Base-by-base conservation (phyloP, 2,113 vertebrate species). In the Coptodon rendalli region DNA sequence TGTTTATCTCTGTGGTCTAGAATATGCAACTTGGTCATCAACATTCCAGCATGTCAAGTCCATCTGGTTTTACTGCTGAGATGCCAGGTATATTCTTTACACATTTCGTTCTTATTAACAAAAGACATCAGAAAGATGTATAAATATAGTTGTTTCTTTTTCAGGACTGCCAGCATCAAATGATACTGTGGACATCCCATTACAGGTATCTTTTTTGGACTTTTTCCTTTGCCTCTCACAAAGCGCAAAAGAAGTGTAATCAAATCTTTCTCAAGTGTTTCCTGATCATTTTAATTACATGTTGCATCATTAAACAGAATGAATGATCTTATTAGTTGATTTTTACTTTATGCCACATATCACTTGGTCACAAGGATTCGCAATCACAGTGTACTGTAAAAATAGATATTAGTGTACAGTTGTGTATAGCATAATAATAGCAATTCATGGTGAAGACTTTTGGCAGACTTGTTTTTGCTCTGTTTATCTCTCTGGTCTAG, bases 401-500 rank as follows among this genome's bases (percentile, higher is more conserved):
- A n/a, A 2, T n/a, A 9, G 17, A 17, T n/a, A 53, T 53, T n/a
- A n/a, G 4, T 9, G 7, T 52, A 52, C 17, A n/a, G 19, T 7
- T 52, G 7, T 52, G 17, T 29, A 45, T 6, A 14, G 5, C 43
- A 6, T 45, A 6, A 45, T 45, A 45, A 45, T 45, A 45, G 43
- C 43, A 45, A 14, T 2, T 45, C 6, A 45, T 45, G 43, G 13
- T 45, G 2, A 45, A 45, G 43, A 14, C 43, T 61, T 68, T 3
- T 27, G 24, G 52, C 10, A 22, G 10, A 2, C 82, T 87, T 6
- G 43, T 45, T 45, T 59, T 3, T 59, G 27, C 16, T 29, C 12
- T 4, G 12, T 57, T 29, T 16, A 5, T 16, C 14, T 84, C 29
- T 2, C 5, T 89, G 2, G 82, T 73, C 12, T 45, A 92, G 87